phyloP scores from a whole-genome alignment of 2,888 invertebrate genomes.

The Athalia cordata region DNA sequence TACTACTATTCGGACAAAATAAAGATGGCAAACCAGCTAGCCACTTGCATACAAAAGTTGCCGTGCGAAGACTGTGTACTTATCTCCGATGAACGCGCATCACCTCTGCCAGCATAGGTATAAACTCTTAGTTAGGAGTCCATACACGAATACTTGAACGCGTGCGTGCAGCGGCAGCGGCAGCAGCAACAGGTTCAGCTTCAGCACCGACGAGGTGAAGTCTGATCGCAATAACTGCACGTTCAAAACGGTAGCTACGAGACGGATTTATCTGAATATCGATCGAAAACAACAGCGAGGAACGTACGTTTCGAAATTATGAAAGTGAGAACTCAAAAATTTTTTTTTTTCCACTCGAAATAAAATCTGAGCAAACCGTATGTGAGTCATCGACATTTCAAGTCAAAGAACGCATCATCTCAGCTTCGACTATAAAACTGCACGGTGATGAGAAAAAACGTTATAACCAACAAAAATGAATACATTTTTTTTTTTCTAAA shows the following conservation, averaged over 20 bases:
- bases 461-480: too few species aligned
- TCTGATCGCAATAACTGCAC: constrained; percentile 35
- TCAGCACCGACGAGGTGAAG: constrained; percentile 11
- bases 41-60: not conserved
- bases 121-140: not conserved
- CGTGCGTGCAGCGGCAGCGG: constrained; percentile 4
- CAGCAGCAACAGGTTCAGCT: constrained; percentile 35
- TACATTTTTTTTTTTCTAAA: too few species aligned
- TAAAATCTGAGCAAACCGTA: too few species aligned
- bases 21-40: too few species aligned
- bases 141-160: constrained; percentile 19
- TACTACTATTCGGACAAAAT: too few species aligned
- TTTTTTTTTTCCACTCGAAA: too few species aligned
- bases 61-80: constrained; percentile 18
- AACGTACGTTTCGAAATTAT: not conserved
- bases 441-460: too few species aligned
- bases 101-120: constrained; percentile 10
- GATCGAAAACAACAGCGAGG: not conserved
- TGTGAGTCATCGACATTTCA: too few species aligned
- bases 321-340: too few species aligned
- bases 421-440: too few species aligned
- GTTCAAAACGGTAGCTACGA: constrained; percentile 21
- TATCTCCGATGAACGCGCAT: constrained; percentile 34
- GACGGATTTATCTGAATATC: constrained; percentile 12
- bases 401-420: too few species aligned